Evolutionary conservation across 2,888 invertebrate species (phyloP), one percentile per base, ranked within the genome.

Genomic region (Oscheius sp.): DNA sequence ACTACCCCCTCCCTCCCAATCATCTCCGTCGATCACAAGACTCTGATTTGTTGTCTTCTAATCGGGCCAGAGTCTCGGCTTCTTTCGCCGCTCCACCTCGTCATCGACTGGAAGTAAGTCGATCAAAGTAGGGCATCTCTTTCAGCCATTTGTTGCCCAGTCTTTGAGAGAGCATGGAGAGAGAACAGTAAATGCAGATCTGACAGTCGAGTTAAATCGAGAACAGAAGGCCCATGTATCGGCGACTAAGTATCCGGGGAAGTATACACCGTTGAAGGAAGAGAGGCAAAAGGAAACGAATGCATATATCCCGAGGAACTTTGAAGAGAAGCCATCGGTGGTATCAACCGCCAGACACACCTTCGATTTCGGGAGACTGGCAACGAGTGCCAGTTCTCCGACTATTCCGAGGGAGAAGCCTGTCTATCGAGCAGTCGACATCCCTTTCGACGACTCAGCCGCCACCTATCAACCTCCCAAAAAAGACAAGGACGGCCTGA

Each of bases 211-310:
- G 44, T 47, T 78, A 70, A 75, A 75, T 28, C 54, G 73, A n/a
- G 75, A 78, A 51, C 78, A 78, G 32, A 77, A 75, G 41, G 77
- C 77, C n/a, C 68, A 70, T 17, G 73, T 77, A 0, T 69, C 72
- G 1, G 73, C 77, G 0, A 70, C 73, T n/a, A 77, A 75, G 51
- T 77, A 66, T 36, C 74, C 77, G 14, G 66, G 44, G n/a, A 66
- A 28, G 14, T 44, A 59, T 41, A 24, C 14, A 14, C 26, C 14
- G 14, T 14, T 9, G 22, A 54, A 38, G 44, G 72, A 72, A 14
- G 28, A 22, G 2, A 26, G 50, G 6, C 12, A 30, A 3, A 28
- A 33, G 2, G 63, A 64, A 33, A 20, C 36, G 6, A 26, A n/a
- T n/a, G 20, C 28, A 12, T 59, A 59, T 41, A 44, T 17, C 14